These are phyloP conservation scores for Osmoderma eremita DNA, from an alignment of 2,888 invertebrate species.

Conservation along the genomic window DNA sequence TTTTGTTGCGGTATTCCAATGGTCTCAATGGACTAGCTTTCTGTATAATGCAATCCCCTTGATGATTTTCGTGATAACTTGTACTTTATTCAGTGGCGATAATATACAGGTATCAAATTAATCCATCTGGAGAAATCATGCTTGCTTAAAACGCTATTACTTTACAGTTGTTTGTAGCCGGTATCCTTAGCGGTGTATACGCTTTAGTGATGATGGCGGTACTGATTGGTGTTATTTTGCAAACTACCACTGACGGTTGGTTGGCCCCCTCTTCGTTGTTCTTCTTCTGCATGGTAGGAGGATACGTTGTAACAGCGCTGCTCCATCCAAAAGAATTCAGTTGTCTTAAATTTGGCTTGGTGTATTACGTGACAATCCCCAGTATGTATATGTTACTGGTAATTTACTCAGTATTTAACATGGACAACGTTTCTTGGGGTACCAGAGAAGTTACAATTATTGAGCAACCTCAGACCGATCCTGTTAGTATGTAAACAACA, in stretches of 20 bases:
- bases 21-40: constrained; percentile 75
- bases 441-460: constrained; percentile 79
- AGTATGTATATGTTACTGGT: constrained; percentile 94
- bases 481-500: constrained; percentile 6
- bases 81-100: constrained; percentile 70
- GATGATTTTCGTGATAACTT: constrained; percentile 72
- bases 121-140: not conserved
- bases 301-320: constrained; percentile 73
- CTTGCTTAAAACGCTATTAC: constrained; percentile 28
- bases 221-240: constrained; percentile 80
- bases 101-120: constrained; percentile 45
- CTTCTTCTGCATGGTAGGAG: constrained; percentile 76
- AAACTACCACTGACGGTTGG: constrained; percentile 82
- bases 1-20: constrained; percentile 79
- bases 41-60: constrained; percentile 76
- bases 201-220: constrained; percentile 90
- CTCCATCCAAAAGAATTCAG: constrained; percentile 83
- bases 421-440: constrained; percentile 95
- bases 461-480: constrained; percentile 72
- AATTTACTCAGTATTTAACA: constrained; percentile 91
- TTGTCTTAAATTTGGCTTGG: constrained; percentile 78
- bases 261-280: constrained; percentile 87
- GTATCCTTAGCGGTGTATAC: constrained; percentile 79
- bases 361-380: constrained; percentile 93
- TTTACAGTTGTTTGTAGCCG: constrained; percentile 76